phyloP scores from a whole-genome alignment of 2,888 invertebrate genomes.

The Pollenia labialis region DNA sequence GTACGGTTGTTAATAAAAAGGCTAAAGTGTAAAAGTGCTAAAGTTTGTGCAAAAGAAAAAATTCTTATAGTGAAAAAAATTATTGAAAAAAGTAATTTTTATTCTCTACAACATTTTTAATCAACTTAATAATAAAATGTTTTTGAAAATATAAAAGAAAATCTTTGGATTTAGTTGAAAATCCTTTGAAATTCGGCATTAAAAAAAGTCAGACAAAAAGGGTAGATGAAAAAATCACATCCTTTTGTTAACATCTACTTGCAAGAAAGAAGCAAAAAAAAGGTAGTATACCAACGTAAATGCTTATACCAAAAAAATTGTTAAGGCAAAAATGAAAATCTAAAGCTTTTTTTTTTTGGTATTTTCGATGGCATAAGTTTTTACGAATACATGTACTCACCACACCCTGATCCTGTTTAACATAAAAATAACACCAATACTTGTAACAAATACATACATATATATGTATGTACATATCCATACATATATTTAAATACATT shows the following conservation, averaged over 20 bases:
- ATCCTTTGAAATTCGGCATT: background rate
- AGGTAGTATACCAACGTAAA: constrained; percentile 72
- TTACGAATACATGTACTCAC: constrained; percentile 77
- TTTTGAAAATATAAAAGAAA: constrained; percentile 5
- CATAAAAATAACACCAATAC: constrained; percentile 67
- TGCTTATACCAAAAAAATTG: constrained; percentile 56
- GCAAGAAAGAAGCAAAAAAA: constrained; percentile 60
- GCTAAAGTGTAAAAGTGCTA: constrained; percentile 75
- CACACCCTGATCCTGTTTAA: constrained; percentile 82
- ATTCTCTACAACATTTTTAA: constrained; percentile 34
- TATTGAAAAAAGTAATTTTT: constrained; percentile 5
- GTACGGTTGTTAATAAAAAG: constrained; percentile 80
- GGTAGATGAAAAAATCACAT: constrained; percentile 47
- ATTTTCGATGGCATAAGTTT: constrained; percentile 44
- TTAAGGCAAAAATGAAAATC: constrained; percentile 31
- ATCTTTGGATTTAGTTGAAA: background rate
- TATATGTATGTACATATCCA: background rate
- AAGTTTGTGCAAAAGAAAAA: constrained; percentile 68
- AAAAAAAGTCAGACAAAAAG: constrained; percentile 35
- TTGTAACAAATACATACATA: constrained; percentile 25
- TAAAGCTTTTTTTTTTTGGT: constrained; percentile 50
- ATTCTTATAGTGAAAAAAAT: constrained; percentile 45
- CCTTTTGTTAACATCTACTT: constrained; percentile 63
- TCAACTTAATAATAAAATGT: constrained; percentile 23
- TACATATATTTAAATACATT: background rate